These are phyloP conservation scores for Cerastis leucographa DNA, from an alignment of 2,888 invertebrate genomes.

Conservation along the genomic window DNA sequence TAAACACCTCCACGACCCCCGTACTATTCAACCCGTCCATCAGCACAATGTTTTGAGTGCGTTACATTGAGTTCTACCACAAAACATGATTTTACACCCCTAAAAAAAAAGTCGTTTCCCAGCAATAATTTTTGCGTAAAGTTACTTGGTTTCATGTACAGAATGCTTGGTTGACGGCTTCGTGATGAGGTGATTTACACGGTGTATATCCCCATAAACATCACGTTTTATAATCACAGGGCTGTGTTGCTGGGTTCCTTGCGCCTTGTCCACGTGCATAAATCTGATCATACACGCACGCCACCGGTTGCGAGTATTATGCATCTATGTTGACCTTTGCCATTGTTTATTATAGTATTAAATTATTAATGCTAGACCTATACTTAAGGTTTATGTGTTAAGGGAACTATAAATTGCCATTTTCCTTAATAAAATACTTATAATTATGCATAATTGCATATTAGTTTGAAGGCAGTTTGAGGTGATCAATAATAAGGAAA, in stretches of 20 bases:
- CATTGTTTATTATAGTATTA: neutral
- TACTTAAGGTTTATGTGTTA: neutral
- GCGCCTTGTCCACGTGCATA: neutral
- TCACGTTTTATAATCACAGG: neutral
- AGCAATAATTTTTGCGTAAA: too few species aligned
- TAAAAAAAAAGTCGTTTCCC: too few species aligned
- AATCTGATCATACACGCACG: neutral
- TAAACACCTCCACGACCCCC: too few species aligned
- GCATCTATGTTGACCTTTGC: neutral
- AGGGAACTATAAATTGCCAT: constrained; percentile 16
- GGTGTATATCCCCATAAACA: neutral
- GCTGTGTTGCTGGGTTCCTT: neutral
- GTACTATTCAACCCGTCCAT: too few species aligned
- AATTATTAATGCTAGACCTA: neutral
- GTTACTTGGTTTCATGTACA: too few species aligned
- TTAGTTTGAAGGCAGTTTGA: neutral
- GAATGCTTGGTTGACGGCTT: too few species aligned
- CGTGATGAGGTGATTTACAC: too few species aligned
- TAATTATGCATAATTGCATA: neutral
- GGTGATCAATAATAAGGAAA: neutral
- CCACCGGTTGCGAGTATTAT: neutral
- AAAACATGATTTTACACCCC: too few species aligned
- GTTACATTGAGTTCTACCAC: too few species aligned
- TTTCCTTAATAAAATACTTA: neutral
- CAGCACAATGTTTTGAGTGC: too few species aligned